Base-by-base conservation (phyloP, 2,888 invertebrate species). In the Arctia plantaginis region DNA sequence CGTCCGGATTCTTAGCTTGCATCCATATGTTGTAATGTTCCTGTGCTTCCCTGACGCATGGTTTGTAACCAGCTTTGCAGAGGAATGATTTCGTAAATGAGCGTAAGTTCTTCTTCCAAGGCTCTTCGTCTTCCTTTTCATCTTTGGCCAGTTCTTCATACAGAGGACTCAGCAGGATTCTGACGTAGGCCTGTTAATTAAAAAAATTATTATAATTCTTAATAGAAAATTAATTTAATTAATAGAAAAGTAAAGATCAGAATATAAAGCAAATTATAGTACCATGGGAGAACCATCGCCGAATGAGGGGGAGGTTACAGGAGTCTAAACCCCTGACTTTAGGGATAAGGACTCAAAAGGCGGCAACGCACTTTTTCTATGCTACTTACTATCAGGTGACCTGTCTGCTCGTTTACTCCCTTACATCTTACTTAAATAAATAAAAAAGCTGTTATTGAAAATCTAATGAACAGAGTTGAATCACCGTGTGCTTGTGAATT, bases 31-130 rank as follows among this genome's bases (percentile, higher is more conserved):
- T 96, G 89, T 96, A 98, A 59, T 97, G 97, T 6, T 96, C 95
- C 86, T 97, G 97, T 0, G 98, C 98, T 85, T 98, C 97, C 80
- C 96, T 95, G 64, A 98, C 96, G 88, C 98, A 98, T 0, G 98
- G 97, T 76, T 96, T 96, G 91, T 98, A 98, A 0, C 98, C 98
- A 51, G 97, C 97, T 72, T 97, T 96, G 85, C 98, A 98, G 51
- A 98, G 95, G 93, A 98, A 97, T 12, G 97, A 96, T 89, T 97
- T 97, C 0, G 97, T 96, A 69, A 97, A 93, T 0, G 96, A 96
- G 35, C 98, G 95, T 59, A 98, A 93, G 86, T 98, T 97, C 69
- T 96, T 96, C 86, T 96, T 97, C 96, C 97, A 97, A 47, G 96
- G 96, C 44, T 97, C 97, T 84, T 98, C 98, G 10, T 96, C 96